Conservation (phyloP, 2,113 vertebrate genomes). For the Zapus hudsonius region DNA sequence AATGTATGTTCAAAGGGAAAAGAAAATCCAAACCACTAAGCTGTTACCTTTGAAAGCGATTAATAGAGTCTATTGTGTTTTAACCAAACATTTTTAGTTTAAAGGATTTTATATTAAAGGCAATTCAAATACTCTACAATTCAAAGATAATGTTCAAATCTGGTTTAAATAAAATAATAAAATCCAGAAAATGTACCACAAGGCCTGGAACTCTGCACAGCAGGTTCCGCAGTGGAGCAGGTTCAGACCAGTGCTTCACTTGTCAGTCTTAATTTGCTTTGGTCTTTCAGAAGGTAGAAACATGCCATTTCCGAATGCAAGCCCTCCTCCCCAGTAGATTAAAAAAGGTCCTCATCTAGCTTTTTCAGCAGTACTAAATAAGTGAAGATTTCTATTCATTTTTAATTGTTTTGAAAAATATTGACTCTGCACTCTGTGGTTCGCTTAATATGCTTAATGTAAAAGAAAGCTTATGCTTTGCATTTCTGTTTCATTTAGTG, state of each 20-base stretch:
- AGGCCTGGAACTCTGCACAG: slow-evolving; percentile 69
- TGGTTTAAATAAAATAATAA: slow-evolving; percentile 83
- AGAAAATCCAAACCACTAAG: slow-evolving; percentile 72
- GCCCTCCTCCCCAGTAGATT: slow-evolving; percentile 65
- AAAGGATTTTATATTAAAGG: slow-evolving; percentile 82
- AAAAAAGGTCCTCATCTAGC: slow-evolving; percentile 60
- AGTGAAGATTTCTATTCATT: slow-evolving; percentile 70
- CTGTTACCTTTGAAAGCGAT: slow-evolving; percentile 78
- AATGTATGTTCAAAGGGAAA: slow-evolving; percentile 74
- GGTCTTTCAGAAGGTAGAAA: slow-evolving; percentile 71
- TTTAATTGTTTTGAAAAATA: slow-evolving; percentile 78
- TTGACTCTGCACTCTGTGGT: slow-evolving; percentile 76
- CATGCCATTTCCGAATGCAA: slow-evolving; percentile 26
- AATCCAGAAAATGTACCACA: slow-evolving; percentile 75
- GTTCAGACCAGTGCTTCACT: slow-evolving; percentile 66
- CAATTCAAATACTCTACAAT: slow-evolving; percentile 76
- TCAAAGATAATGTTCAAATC: slow-evolving; percentile 79
- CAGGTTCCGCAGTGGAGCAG: slow-evolving; percentile 75
- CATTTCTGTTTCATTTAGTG: slow-evolving; percentile 88
- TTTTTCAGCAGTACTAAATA: slow-evolving; percentile 75
- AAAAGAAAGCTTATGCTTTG: slow-evolving; percentile 80
- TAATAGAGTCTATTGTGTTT: slow-evolving; percentile 78
- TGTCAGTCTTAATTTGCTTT: slow-evolving; percentile 75
- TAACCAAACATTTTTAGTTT: slow-evolving; percentile 80
- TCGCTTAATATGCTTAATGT: slow-evolving; percentile 76